phyloP scores from a whole-genome alignment of 1,140 invertebrate genomes.

The Littorina saxatilis region DNA sequence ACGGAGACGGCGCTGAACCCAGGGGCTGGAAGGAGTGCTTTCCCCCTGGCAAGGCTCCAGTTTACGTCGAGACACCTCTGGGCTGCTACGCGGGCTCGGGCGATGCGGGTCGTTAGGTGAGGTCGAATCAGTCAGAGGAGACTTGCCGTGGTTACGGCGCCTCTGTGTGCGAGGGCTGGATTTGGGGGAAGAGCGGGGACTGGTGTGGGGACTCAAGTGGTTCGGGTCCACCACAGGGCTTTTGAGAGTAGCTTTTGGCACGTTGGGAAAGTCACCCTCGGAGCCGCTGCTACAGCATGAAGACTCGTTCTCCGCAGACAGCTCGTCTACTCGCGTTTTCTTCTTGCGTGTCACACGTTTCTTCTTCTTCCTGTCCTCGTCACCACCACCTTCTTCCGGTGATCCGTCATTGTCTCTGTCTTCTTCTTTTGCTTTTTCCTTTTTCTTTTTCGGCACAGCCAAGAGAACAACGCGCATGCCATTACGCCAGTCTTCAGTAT shows the following conservation, averaged over 20 bases:
- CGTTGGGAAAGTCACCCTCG: slow-evolving; percentile 60
- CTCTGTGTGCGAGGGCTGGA: slow-evolving; percentile 65
- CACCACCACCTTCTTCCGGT: slow-evolving; percentile 55
- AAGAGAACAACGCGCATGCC: slow-evolving; percentile 77
- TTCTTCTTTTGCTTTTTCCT: slow-evolving; percentile 65
- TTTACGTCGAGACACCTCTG: slow-evolving; percentile 61
- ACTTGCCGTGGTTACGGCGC: slow-evolving; percentile 63
- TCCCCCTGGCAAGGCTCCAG: slow-evolving; percentile 57
- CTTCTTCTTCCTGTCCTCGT: slow-evolving; percentile 64
- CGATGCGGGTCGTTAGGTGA: slow-evolving; percentile 57
- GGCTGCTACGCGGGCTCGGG: slow-evolving; percentile 70
- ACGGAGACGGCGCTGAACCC: slow-evolving; percentile 77
- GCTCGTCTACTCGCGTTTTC: slow-evolving; percentile 66
- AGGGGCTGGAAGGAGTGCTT: slow-evolving; percentile 74
- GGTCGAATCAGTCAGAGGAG: slow-evolving; percentile 59
- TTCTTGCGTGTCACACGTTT: slow-evolving; percentile 62
- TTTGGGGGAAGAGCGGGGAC: slow-evolving; percentile 52
- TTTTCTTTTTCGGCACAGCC: slow-evolving; percentile 66
- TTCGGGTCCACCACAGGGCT: slow-evolving; percentile 51
- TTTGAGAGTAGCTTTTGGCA: slow-evolving; percentile 33
- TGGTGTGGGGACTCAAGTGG: slow-evolving; percentile 54
- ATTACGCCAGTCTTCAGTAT: slow-evolving; percentile 76
- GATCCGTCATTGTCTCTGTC: slow-evolving; percentile 54
- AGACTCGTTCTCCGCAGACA: slow-evolving; percentile 63
- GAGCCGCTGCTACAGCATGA: slow-evolving; percentile 71